A percentile compares a stretch with the other conserved stretches of the same genome.
These are phyloP conservation scores for Hyperopisus bebe DNA, from an alignment of 2,113 vertebrate genomes.

Conservation along the genomic window DNA sequence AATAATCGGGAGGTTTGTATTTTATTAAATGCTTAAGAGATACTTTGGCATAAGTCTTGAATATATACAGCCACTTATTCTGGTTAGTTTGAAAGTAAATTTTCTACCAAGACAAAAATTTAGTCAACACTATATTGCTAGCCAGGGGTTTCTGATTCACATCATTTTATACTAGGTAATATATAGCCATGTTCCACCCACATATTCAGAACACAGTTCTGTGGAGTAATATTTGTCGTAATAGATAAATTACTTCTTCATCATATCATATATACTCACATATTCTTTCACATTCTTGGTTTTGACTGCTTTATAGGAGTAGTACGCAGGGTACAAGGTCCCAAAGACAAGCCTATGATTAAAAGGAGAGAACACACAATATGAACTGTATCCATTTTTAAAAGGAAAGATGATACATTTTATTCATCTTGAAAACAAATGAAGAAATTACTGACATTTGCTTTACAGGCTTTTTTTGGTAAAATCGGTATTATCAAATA, in stretches of 20 bases:
- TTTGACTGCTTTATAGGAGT: constrained; percentile 82
- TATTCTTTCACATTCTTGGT: constrained; percentile 85
- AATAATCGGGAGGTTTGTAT: background rate
- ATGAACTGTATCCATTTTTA: background rate
- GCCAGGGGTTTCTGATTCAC: background rate
- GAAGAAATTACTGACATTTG: no score
- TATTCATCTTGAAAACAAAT: background rate
- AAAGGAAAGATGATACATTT: background rate
- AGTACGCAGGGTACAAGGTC: constrained; percentile 78
- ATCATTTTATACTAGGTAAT: background rate
- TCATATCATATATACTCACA: constrained; percentile 59
- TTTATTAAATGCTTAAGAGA: background rate
- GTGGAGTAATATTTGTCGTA: background rate
- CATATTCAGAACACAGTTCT: background rate
- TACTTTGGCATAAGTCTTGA: background rate
- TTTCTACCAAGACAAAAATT: background rate
- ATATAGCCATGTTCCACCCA: background rate
- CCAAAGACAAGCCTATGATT: constrained; percentile 72
- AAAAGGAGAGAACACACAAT: background rate
- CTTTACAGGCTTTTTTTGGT: no score
- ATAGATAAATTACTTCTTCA: background rate
- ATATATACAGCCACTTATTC: background rate
- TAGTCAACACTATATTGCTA: background rate
- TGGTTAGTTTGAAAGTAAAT: background rate
- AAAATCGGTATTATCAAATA: no score